Conservation (phyloP, 2,797 vertebrate species). For the Neopelma chrysocephalum region DNA sequence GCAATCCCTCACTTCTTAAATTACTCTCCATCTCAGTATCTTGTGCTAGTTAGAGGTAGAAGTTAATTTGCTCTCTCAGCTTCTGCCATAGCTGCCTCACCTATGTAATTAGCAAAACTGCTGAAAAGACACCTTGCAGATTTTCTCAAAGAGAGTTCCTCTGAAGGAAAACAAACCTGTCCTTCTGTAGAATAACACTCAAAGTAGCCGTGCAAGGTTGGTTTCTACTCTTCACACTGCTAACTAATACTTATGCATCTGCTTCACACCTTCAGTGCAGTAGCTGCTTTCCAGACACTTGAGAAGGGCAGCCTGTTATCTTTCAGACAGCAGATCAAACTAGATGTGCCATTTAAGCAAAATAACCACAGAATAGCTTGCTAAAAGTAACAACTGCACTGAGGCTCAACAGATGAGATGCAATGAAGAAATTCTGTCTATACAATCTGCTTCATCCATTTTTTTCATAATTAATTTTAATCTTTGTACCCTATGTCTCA, state of each 20-base stretch:
- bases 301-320: neutral
- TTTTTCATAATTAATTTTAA: constrained; percentile 52
- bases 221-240: neutral
- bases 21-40: neutral
- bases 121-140: neutral
- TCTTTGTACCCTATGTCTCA: constrained; percentile 48
- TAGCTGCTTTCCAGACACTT: constrained; percentile 4
- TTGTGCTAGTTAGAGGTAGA: neutral
- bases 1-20: neutral
- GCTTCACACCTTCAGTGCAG: neutral
- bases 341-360: constrained; percentile 15
- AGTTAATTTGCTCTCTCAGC: neutral
- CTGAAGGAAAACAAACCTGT: neutral
- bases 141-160: neutral
- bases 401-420: neutral
- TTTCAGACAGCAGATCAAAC: neutral
- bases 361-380: constrained; percentile 19
- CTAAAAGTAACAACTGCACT: constrained; percentile 16
- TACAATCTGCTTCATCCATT: constrained; percentile 42
- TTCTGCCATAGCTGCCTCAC: neutral
- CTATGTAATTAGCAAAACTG: neutral
- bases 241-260: neutral
- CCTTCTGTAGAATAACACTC: neutral
- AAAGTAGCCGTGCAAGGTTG: neutral
- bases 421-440: constrained; percentile 45